Evolutionary conservation across 37 sponge, comb jelly and placozoan genomes (phyloP), one percentile per base, ranked within the genome.

Genomic region (Axinella damicornis): DNA sequence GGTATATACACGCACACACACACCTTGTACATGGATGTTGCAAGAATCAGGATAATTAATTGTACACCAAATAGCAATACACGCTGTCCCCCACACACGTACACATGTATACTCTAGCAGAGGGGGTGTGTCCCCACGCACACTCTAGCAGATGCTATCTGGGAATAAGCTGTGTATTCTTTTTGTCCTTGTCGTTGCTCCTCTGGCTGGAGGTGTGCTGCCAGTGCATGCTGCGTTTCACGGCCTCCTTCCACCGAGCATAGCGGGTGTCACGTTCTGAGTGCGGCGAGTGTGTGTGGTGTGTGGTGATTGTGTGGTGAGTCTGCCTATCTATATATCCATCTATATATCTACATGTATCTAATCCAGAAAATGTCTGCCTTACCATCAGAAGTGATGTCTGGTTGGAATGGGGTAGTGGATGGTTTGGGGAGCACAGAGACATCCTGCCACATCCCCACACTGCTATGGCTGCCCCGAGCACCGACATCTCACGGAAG

Each of bases 401-500:
- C 21, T 22, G 78, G 71, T 32, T 69, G 46, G 31, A 41, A 78
- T 2, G 33, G 46, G 0, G 53, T 65, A 1, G 30, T 21, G 25
- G 61, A 14, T 65, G 71, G 63, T 38, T 28, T 54, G 28, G 73
- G 73, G 17, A 87, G 66, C 12, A 12, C 2, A 16, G 62, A 38
- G 19, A 28, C 24, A 55, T 72, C 66, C 19, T 69, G 20, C 94
- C 97, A 93, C 39, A 92, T 83, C 20, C 91, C 91, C 30, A 79
- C 59, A 16, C 98, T 33, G 92, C 96, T 64, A 92, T 85, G 35
- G 96, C 94, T 22, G 92, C 98, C 58, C 98, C 98, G 28, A 95
- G 77, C 0, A 92, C 98, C 14, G 98, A 93, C 58, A 88, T 94
- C 88, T 98, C 96, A 32, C 86, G 65, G 82, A 94, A 91, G 30